Evolutionary conservation across 2,797 vertebrate genomes (phyloP).

Genomic region (Melanotaenia trifasciata): DNA sequence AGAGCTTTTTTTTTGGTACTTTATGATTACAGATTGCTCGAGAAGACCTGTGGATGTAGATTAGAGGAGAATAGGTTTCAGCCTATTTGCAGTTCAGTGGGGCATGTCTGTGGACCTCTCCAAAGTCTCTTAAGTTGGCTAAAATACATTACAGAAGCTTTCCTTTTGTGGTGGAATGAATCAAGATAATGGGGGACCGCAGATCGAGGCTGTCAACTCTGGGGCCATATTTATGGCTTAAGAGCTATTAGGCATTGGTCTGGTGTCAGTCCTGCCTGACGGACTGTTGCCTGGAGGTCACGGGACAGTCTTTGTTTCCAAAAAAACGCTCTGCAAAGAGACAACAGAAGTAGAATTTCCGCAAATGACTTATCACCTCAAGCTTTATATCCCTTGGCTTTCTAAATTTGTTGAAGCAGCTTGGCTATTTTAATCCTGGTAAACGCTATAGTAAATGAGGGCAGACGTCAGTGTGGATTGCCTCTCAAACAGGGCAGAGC

Average conservation of each 20-base stretch:
- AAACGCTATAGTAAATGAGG: constrained; percentile 73
- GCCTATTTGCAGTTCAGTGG: constrained; percentile 46
- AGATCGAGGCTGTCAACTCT: constrained; percentile 71
- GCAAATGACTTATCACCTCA: constrained; percentile 61
- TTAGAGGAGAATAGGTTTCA: constrained; percentile 47
- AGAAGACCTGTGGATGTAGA: constrained; percentile 67
- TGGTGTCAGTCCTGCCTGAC: constrained; percentile 74
- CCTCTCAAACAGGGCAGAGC: constrained; percentile 59
- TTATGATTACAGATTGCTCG: constrained; percentile 45
- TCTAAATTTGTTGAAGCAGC: constrained; percentile 66
- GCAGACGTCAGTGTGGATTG: constrained; percentile 72
- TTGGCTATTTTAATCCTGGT: constrained; percentile 70
- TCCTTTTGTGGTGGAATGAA: constrained; percentile 74
- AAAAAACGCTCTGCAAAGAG: constrained; percentile 45
- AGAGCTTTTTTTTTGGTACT: constrained; percentile 38
- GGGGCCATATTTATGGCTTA: constrained; percentile 72
- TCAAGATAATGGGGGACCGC: constrained; percentile 71
- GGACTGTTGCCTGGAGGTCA: constrained; percentile 71
- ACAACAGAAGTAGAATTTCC: constrained; percentile 49
- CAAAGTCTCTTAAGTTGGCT: constrained; percentile 45
- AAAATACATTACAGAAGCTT: constrained; percentile 55
- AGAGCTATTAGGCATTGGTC: constrained; percentile 76
- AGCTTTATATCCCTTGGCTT: constrained; percentile 54
- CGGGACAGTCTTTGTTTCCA: constrained; percentile 47
- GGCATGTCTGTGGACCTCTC: constrained; percentile 43